These are phyloP conservation scores for Drosophila borealis DNA, from an alignment of 2,888 invertebrate genomes.

Conservation along the genomic window DNA sequence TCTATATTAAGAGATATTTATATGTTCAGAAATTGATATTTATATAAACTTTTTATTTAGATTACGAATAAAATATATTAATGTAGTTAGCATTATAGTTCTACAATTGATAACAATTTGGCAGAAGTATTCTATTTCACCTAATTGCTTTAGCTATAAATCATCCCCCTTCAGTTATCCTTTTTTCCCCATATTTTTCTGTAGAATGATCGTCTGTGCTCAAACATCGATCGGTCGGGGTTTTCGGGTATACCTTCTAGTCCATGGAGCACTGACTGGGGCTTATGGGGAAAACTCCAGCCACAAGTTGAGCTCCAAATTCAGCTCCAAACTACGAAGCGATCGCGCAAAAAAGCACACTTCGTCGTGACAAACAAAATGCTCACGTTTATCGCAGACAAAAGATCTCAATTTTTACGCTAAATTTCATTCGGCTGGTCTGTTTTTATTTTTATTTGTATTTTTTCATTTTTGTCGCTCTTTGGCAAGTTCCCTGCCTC, in stretches of 20 bases:
- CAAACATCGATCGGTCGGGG: not conserved
- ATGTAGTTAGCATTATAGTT: too few species aligned
- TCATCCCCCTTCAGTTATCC: too few species aligned
- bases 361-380: conserved; percentile 84
- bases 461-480: conserved; percentile 10
- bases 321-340: conserved; percentile 28
- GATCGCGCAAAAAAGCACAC: conserved; percentile 80
- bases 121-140: too few species aligned
- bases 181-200: not conserved
- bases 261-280: not conserved
- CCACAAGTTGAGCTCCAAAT: conserved; percentile 26
- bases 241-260: not conserved
- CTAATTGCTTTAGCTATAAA: not conserved
- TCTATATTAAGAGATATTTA: too few species aligned
- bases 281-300: conserved; percentile 17
- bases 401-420: conserved; percentile 81
- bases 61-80: not conserved
- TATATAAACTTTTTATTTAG: not conserved
- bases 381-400: conserved; percentile 82
- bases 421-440: conserved; percentile 69
- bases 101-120: too few species aligned
- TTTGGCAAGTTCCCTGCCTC: conserved; percentile 39
- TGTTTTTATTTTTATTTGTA: conserved; percentile 45
- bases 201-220: not conserved
- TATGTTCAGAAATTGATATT: too few species aligned